Evolutionary conservation across 2,113 vertebrate genomes (phyloP).

Genomic region (Amazona vittata): DNA sequence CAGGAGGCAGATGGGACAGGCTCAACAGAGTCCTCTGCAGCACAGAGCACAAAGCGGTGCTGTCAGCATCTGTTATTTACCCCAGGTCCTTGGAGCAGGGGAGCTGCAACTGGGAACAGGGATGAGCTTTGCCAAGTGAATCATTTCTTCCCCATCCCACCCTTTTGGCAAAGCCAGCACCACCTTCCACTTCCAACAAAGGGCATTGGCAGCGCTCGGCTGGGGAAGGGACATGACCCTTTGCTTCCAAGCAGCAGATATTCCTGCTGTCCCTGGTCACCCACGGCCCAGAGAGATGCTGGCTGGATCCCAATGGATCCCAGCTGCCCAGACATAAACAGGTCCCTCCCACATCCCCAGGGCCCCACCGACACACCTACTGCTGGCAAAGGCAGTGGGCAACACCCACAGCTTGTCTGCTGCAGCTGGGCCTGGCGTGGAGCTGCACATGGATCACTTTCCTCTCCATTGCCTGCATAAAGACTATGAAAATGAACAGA

Average conservation of each 20-base stretch:
- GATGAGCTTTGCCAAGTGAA: neutral
- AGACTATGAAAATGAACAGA: neutral
- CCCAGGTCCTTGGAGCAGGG: neutral
- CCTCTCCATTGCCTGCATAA: neutral
- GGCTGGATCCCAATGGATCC: neutral
- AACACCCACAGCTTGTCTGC: neutral
- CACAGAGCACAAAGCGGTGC: neutral
- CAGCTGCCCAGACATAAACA: neutral
- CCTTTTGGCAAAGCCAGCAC: neutral
- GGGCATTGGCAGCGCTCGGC: neutral
- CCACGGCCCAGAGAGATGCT: neutral
- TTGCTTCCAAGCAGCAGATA: neutral
- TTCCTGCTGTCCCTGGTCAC: neutral
- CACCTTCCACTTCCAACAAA: slow-evolving; percentile 43
- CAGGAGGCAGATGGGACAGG: neutral
- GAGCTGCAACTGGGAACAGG: neutral
- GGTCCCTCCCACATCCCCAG: neutral
- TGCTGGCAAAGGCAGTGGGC: neutral
- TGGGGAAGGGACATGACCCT: neutral
- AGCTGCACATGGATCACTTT: neutral
- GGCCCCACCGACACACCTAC: neutral
- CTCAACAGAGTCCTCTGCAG: neutral
- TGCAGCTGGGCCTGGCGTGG: neutral
- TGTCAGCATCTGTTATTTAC: neutral
- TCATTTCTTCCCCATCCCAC: slow-evolving; percentile 36